Conservation (phyloP, 1,140 invertebrate genomes). For the Drosophila nigromelanica region DNA sequence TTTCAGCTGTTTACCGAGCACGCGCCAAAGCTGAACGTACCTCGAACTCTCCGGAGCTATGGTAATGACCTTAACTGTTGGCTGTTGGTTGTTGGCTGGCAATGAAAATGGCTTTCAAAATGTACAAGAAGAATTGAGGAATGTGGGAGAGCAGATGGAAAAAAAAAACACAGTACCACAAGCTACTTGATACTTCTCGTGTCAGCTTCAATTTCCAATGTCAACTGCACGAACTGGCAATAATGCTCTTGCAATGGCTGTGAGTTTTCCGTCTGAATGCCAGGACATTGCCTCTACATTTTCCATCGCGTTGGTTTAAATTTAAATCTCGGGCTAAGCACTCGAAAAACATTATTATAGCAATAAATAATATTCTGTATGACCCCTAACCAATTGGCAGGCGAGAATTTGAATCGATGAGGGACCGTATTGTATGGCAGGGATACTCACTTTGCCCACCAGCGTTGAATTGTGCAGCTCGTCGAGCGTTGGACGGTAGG, state of each 20-base stretch:
- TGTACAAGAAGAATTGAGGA: background rate
- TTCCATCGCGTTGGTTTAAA: slow-evolving; percentile 2
- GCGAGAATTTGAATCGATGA: background rate
- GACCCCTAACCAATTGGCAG: background rate
- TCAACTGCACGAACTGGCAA: slow-evolving; percentile 8
- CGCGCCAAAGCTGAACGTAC: slow-evolving; percentile 2
- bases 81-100: background rate
- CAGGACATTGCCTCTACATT: slow-evolving; percentile 5
- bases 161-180: background rate
- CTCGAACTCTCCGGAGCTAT: slow-evolving; percentile 16
- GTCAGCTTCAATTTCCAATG: slow-evolving; percentile 9
- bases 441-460: slow-evolving; percentile 88
- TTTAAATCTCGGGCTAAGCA: background rate
- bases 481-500: slow-evolving; percentile 94
- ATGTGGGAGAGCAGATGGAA: too few species aligned
- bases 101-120: background rate
- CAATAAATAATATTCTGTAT: background rate
- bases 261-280: slow-evolving; percentile 1
- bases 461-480: slow-evolving; percentile 95
- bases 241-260: slow-evolving; percentile 2
- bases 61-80: slow-evolving; percentile 43
- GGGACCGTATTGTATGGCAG: slow-evolving; percentile 8
- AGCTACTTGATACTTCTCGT: slow-evolving; percentile 13
- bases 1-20: slow-evolving; percentile 5
- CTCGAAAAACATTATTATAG: background rate